Base-by-base conservation (phyloP, 2,113 vertebrate species). In the Columbina picui region DNA sequence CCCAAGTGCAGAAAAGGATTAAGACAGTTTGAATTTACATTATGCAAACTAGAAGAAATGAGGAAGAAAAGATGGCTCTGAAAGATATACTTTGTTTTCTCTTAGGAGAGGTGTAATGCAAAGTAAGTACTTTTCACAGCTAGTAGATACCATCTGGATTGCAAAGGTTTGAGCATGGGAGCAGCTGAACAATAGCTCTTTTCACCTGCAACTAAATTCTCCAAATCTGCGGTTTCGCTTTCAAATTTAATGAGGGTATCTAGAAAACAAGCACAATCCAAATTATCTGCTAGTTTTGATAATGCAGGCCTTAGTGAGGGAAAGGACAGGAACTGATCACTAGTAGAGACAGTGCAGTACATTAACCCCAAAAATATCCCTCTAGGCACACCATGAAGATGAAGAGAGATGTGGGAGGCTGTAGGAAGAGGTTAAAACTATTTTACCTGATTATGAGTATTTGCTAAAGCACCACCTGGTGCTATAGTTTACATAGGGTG, bases 21-120 rank as follows among this genome's bases (percentile, higher is more conserved):
- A 94, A 86, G 84, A 92, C 75, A 89, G 69, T 47, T 78, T 84
- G 52, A 92, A 92, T 89, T 71, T 68, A 84, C n/a, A 49, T 65
- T 69, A 94, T 89, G 53, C 52, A 89, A 93, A 89, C 52, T 71
- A 82, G 52, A 90, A 81, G 68, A 88, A 87, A 59, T 3, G 5
- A 90, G 47, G 38, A 83, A 90, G 73, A 81, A 84, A 89, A 93
- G 60, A 86, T 49, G 71, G 26, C 27, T 89, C 64, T 90, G 64
- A 91, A 96, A 88, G 64, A 34, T 65, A 5, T 9, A 65, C 15
- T 83, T 93, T 74, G 41, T 50, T 92, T 89, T 80, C 34, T 55
- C 79, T 73, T 74, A 52, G 26, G 78, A 86, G 55, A 70, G 29
- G 64, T 53, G 34, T 41, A 85, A 61, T 19, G 47, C 38, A 84